Evolutionary conservation across 1,140 invertebrate genomes (phyloP).

Genomic region (Akabosia matsudoensis): DNA sequence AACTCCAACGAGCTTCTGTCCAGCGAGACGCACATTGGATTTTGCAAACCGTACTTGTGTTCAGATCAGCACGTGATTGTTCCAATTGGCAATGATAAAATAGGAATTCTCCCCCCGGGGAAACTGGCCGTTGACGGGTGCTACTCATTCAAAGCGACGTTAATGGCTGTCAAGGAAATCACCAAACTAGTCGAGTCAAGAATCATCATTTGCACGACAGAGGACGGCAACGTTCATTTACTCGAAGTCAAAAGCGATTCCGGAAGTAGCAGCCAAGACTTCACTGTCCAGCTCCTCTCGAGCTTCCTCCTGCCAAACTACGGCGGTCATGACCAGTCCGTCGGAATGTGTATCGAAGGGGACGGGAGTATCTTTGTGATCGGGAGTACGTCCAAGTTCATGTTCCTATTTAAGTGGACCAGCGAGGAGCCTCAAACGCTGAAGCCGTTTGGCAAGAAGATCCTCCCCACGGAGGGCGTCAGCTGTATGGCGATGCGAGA

Average conservation of each 20-base stretch:
- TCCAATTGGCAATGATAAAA: background rate
- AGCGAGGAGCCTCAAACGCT: background rate
- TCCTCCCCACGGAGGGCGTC: background rate
- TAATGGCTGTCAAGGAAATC: constrained; percentile 3
- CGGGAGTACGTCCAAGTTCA: background rate
- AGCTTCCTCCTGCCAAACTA: background rate
- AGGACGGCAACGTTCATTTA: background rate
- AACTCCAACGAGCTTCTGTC: background rate
- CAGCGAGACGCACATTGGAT: background rate
- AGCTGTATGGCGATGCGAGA: background rate
- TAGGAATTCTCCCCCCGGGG: background rate
- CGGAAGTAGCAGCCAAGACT: background rate
- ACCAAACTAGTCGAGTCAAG: background rate
- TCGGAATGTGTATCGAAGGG: constrained; percentile 6
- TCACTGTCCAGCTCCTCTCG: background rate
- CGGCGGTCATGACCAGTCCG: background rate
- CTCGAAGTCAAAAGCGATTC: background rate
- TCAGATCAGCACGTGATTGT: background rate
- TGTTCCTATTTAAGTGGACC: background rate
- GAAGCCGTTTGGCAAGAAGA: background rate
- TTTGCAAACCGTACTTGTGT: constrained; percentile 8
- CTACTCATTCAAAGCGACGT: background rate
- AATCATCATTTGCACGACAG: background rate
- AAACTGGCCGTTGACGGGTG: background rate
- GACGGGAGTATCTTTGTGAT: background rate